phyloP scores from a whole-genome alignment of 1,140 invertebrate species.

The Cyrtorhinus lividipennis region DNA sequence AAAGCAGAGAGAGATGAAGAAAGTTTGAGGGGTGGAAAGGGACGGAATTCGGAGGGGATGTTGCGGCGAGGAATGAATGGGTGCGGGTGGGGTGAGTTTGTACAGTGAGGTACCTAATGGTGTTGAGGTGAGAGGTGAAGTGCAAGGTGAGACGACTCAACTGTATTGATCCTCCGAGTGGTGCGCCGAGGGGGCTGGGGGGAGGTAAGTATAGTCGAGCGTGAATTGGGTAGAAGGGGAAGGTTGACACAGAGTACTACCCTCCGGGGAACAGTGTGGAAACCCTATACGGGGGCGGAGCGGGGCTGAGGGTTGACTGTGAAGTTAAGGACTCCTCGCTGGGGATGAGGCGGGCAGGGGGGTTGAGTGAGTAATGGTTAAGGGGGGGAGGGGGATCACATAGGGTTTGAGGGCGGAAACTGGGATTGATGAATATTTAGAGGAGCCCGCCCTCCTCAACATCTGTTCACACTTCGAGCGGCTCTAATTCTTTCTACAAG shows the following conservation, averaged over 20 bases:
- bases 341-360: neutral
- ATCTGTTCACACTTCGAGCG: neutral
- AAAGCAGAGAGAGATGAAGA: too few species aligned
- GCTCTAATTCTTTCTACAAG: neutral
- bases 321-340: neutral
- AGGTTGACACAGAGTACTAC: neutral
- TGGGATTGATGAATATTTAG: neutral
- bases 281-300: too few species aligned
- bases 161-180: neutral
- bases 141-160: neutral
- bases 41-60: neutral
- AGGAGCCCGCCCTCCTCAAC: neutral
- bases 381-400: too few species aligned
- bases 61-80: neutral
- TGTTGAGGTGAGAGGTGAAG: neutral
- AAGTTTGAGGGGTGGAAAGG: too few species aligned
- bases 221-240: neutral
- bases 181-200: neutral
- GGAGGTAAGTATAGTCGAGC: neutral
- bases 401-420: neutral
- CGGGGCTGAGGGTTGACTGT: neutral
- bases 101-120: neutral
- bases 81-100: neutral
- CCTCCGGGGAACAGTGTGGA: neutral
- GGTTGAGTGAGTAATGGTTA: too few species aligned